A percentile compares a stretch with the other conserved stretches of the same genome.
phyloP scores from a whole-genome alignment of 2,888 invertebrate genomes.

The Ommatoiulus sabulosus region DNA sequence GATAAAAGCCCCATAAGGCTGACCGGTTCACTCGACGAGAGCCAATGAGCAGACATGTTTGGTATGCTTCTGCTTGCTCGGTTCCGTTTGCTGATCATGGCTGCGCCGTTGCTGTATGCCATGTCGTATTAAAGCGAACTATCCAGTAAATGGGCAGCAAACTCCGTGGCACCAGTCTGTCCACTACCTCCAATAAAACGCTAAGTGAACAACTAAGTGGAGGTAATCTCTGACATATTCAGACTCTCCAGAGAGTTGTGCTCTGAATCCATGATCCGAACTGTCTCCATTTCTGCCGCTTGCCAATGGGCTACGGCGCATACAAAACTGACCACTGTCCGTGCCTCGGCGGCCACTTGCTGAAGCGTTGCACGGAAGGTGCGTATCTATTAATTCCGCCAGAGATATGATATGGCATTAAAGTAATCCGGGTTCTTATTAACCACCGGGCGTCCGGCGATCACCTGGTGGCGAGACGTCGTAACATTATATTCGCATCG shows the following conservation, averaged over 20 bases:
- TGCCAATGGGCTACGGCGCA: slow-evolving; percentile 41
- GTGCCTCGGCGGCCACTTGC: background rate
- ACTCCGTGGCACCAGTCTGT: slow-evolving; percentile 55
- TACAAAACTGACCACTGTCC: slow-evolving; percentile 31
- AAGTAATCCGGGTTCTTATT: slow-evolving; percentile 14
- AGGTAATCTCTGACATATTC: slow-evolving; percentile 55
- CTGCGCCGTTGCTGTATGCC: background rate
- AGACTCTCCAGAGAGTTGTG: slow-evolving; percentile 56
- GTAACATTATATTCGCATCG: background rate
- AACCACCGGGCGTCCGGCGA: background rate
- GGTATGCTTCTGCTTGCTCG: slow-evolving; percentile 23
- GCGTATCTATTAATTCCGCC: slow-evolving; percentile 29
- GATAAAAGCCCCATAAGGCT: background rate
- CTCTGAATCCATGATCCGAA: slow-evolving; percentile 52
- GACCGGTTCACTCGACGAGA: background rate
- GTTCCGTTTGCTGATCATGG: slow-evolving; percentile 36
- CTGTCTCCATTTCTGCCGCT: slow-evolving; percentile 52
- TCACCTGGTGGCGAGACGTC: slow-evolving; percentile 36
- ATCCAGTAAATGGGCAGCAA: background rate
- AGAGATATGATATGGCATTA: background rate
- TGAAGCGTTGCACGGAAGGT: slow-evolving; percentile 27
- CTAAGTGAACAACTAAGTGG: slow-evolving; percentile 55
- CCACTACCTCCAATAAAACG: slow-evolving; percentile 51
- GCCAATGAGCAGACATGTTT: background rate
- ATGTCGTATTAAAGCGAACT: slow-evolving; percentile 18